Base-by-base conservation (phyloP, 2,888 invertebrate genomes). In the Cheilosia urbana region DNA sequence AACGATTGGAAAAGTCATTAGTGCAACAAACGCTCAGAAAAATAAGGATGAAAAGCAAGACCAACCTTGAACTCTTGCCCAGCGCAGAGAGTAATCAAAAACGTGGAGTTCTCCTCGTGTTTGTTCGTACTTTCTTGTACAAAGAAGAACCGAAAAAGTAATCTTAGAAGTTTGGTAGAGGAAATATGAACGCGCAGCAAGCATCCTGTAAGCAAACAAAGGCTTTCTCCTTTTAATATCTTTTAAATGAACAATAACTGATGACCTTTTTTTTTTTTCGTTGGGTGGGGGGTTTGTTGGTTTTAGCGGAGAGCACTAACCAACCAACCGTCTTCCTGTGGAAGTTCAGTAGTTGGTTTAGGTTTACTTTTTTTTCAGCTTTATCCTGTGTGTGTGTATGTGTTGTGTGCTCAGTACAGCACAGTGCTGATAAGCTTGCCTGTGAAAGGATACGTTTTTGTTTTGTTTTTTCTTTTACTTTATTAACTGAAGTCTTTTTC, bases 151-250 rank as follows among this genome's bases (percentile, higher is more conserved):
- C 49, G 51, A 19, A 69, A 76, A 81, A 71, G 81, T 71, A 76
- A 82, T 82, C 82, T 82, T 65, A 53, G 47, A 77, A 82, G 82
- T 82, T 82, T 60, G 77, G 69, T 77, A 71, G 65, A 72, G 45
- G 55, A 62, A 58, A 83, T 66, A 76, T 55, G 77, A 81, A 65
- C 76, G 82, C 76, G 82, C 78, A 78, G 34, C 72, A 66, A 66
- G 72, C 66, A 72, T 66, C 40, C 57, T 58, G 69, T 45, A 42
- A 69, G 63, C 69, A 76, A 68, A 55, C 53, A 68, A 68, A 55
- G 63, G 72, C 57, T 65, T 65, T 71, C 51, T 30, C 37, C 49
- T 72, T 71, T 65, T 72, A 79, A 79, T 79, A 72, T 62, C 77
- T 69, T 77, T 77, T 69, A 77, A 77, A 77, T 77, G 77, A 77